Percentiles rank a stretch among this genome's conserved stretches.
Conservation (phyloP, 92 coral and sea anemone species). For the Bergia sp. region DNA sequence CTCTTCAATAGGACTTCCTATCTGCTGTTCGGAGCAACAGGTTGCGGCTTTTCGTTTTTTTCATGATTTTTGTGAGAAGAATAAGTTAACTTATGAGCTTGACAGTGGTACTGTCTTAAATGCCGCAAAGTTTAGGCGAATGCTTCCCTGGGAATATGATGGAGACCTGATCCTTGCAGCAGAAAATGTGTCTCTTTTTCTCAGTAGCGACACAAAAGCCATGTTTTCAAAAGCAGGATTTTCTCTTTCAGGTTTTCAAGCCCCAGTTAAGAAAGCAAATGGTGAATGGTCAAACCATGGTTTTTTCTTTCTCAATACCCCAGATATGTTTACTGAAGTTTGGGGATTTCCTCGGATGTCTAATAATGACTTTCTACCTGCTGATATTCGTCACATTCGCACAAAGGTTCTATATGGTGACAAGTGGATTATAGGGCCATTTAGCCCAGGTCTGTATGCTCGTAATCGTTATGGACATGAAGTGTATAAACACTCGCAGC, state of each 20-base stretch:
- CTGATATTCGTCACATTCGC: conserved; percentile 42
- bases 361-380: conserved; percentile 48
- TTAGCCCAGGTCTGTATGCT: conserved; percentile 54
- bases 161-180: conserved; percentile 43
- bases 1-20: conserved; percentile 44
- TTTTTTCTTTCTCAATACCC: neutral
- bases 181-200: conserved; percentile 37
- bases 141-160: conserved; percentile 64
- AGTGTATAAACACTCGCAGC: conserved; percentile 55
- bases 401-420: neutral
- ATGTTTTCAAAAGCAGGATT: conserved; percentile 49
- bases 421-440: conserved; percentile 46
- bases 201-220: conserved; percentile 9
- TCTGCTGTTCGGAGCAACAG: conserved; percentile 63
- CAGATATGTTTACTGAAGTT: neutral
- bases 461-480: conserved; percentile 63
- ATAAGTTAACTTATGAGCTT: conserved; percentile 54
- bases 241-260: neutral
- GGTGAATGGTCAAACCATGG: neutral
- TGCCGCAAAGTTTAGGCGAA: conserved; percentile 49
- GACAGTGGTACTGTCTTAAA: conserved; percentile 60
- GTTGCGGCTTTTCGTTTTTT: conserved; percentile 23
- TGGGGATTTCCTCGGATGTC: neutral
- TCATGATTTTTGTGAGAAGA: conserved; percentile 36
- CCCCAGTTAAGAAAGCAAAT: neutral